Evolutionary conservation across 2,113 vertebrate genomes (phyloP).

Genomic region (Eidolon helvum): DNA sequence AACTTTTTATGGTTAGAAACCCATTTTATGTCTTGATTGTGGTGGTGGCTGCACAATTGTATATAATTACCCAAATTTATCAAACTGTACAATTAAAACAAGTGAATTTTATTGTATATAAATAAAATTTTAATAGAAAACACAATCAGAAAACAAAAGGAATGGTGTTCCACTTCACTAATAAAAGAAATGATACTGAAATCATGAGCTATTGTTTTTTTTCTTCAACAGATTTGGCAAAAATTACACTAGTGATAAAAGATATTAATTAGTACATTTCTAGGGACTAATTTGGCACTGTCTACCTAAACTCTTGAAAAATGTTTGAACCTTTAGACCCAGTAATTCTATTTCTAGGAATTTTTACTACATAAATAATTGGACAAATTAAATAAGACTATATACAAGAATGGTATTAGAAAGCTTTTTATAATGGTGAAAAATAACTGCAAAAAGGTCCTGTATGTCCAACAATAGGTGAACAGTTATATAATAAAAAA

Average conservation of each 20-base stretch:
- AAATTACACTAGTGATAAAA: conserved; percentile 28
- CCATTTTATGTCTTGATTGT: neutral
- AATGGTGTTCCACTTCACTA: neutral
- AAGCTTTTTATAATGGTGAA: neutral
- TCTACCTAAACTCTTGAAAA: conserved; percentile 25
- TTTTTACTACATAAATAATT: conserved; percentile 26
- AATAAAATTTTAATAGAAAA: neutral
- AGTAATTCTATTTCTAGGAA: conserved; percentile 19
- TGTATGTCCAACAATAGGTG: neutral
- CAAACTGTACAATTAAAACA: neutral
- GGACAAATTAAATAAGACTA: conserved; percentile 21
- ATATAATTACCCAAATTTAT: conserved; percentile 33
- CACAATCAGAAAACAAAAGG: conserved; percentile 5
- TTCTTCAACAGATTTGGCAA: conserved; percentile 17
- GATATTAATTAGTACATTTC: conserved; percentile 41
- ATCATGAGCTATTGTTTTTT: conserved; percentile 3
- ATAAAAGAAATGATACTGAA: conserved; percentile 11
- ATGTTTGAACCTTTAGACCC: conserved; percentile 17
- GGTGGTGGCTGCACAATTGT: neutral
- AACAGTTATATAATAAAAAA: conserved; percentile 32
- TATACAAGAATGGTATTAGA: neutral
- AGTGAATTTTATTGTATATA: neutral
- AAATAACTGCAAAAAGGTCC: neutral
- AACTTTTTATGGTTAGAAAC: neutral
- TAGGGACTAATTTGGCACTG: conserved; percentile 22